Evolutionary conservation across 1,140 invertebrate genomes (phyloP), one percentile per base, ranked within the genome.

Genomic region (Doryteuthis pealeii): DNA sequence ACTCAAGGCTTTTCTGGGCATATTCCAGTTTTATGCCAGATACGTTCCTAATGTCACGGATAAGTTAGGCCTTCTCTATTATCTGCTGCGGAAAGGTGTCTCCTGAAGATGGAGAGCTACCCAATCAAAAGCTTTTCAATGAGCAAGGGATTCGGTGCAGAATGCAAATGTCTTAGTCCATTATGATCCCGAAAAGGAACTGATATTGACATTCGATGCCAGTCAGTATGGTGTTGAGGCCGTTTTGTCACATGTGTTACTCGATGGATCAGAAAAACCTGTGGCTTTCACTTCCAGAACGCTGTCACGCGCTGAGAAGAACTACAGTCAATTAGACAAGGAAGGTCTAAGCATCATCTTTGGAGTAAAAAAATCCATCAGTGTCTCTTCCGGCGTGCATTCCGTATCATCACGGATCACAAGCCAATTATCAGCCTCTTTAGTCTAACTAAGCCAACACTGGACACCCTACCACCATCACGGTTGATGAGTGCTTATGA

Each of bases 391-490:
- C 86, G 72, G 49, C 90, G 6, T 89, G 83, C 76, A 89, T 87
- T 5, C 74, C 85, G 22, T 71, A 87, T 31, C 90, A 90, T 74
- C 87, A 76, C 2, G n/a, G 58, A 62, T 62, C 58, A 62, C 86
- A 0, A 88, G 90, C 77, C 89, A 90, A 71, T 91, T 15, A 79
- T 84, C 2, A 70, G 77, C 49, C 86, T 90, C 62, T 89, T 89
- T 69, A 81, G 86, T 33, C 72, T 67, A 62, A 82, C 81, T 15
- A 85, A 79, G 72, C 78, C 79, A n/a, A 78, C 84, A 15, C 81
- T 88, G 18, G 66, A 72, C 2, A 80, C 83, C 49, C 69, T 79
- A 5, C 79, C 83, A 26, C 74, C 74, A 6, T 74, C 80, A 18
- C 28, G 86, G 2, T 82, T 49, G 14, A 45, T 86, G 3, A 30